Evolutionary conservation across 2,888 invertebrate genomes (phyloP).

Genomic region (Agrochola lota): DNA sequence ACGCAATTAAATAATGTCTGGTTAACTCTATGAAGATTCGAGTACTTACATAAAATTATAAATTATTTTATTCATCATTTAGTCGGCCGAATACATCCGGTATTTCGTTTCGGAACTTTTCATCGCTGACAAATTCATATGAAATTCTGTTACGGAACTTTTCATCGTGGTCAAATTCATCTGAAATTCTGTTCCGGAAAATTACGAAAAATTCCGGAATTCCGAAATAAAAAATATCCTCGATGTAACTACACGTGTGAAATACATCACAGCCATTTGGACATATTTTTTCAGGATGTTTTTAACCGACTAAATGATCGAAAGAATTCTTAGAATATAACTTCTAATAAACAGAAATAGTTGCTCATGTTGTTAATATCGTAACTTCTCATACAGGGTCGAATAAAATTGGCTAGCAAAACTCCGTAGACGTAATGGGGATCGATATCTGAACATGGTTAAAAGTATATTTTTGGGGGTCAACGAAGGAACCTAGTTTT

Average conservation of each 20-base stretch:
- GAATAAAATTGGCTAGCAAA: no score
- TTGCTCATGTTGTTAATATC: no score
- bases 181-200: not conserved
- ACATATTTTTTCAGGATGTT: not conserved
- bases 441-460: no score
- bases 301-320: not conserved
- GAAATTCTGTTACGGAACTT: not conserved
- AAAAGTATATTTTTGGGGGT: no score
- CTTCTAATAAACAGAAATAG: constrained; percentile 12
- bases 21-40: constrained; percentile 58
- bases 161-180: not conserved
- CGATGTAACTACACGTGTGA: not conserved
- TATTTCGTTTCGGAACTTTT: not conserved
- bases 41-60: constrained; percentile 36
- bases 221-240: not conserved
- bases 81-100: constrained; percentile 22
- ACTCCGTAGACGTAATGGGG: no score
- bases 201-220: not conserved
- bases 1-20: constrained; percentile 54
- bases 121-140: not conserved
- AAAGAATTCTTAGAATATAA: constrained; percentile 11
- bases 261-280: not conserved
- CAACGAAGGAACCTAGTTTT: no score
- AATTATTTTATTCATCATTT: constrained; percentile 30
- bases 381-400: no score